Evolutionary conservation across 2,113 vertebrate species (phyloP).

Genomic region (Dolichotis patagonum): DNA sequence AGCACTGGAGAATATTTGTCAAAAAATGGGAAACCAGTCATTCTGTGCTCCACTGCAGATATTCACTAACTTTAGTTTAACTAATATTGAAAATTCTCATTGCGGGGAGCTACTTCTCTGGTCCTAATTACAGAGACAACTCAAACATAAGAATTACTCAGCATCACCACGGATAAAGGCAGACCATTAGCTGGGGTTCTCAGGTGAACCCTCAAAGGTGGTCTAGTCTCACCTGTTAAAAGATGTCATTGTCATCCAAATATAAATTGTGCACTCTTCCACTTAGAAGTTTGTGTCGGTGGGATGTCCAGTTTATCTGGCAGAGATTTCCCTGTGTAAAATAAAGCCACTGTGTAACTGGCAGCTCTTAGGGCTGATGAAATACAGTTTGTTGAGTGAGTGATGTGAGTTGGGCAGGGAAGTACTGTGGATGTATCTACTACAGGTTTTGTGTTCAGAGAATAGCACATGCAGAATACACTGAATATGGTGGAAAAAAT

Average conservation of each 20-base stretch:
- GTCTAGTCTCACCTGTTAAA: neutral
- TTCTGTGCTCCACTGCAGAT: neutral
- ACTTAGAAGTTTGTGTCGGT: neutral
- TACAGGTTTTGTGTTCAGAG: neutral
- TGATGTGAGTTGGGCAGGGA: neutral
- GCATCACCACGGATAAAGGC: neutral
- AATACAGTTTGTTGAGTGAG: neutral
- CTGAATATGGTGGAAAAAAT: neutral
- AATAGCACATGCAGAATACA: neutral
- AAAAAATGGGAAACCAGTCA: neutral
- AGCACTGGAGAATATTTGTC: neutral
- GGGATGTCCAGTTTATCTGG: neutral
- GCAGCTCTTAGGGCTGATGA: neutral
- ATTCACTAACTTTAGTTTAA: neutral
- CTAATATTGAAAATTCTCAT: neutral
- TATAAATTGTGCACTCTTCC: neutral
- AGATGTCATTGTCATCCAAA: neutral
- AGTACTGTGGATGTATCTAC: neutral
- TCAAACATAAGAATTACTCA: neutral
- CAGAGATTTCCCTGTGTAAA: neutral
- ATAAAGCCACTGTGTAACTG: neutral
- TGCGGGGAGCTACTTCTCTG: neutral
- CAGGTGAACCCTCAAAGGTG: neutral
- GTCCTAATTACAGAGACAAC: neutral
- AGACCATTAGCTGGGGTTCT: neutral